Percentiles rank a stretch among this genome's conserved stretches.
phyloP scores from a whole-genome alignment of 2,113 vertebrate genomes.

The Rhipidura dahli region DNA sequence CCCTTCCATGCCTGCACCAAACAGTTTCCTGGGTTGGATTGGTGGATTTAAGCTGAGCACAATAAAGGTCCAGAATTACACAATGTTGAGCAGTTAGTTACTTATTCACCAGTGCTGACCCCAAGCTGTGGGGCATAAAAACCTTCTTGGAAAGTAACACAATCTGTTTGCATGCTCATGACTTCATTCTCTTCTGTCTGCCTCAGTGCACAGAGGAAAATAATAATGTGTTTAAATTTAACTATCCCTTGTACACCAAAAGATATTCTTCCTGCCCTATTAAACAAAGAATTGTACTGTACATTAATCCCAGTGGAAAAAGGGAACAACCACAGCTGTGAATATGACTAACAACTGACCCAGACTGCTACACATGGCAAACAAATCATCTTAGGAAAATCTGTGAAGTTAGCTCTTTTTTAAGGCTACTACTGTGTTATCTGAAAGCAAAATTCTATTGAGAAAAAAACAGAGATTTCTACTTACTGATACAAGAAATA shows the following conservation, averaged over 20 bases:
- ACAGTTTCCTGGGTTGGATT: background rate
- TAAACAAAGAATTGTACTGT: conserved; percentile 47
- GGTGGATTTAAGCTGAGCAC: background rate
- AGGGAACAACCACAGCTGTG: conserved; percentile 57
- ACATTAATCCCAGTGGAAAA: conserved; percentile 30
- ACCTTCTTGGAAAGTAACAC: background rate
- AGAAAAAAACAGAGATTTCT: background rate
- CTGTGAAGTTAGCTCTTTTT: conserved; percentile 19
- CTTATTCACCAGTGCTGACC: background rate
- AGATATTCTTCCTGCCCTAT: conserved; percentile 13
- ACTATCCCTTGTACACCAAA: conserved; percentile 1
- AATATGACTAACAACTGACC: conserved; percentile 54
- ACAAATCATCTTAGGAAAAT: conserved; percentile 44
- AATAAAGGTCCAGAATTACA: background rate
- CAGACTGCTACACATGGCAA: conserved; percentile 45
- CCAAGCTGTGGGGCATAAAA: background rate
- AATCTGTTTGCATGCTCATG: background rate
- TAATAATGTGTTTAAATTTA: background rate
- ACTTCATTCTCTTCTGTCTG: background rate
- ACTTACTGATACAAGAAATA: conserved; percentile 96
- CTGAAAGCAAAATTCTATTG: background rate
- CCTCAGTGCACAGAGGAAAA: background rate
- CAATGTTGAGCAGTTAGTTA: background rate
- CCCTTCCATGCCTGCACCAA: background rate
- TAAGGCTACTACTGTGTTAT: conserved; percentile 1